A percentile compares a stretch with the other conserved stretches of the same genome.
Conservation (phyloP, 2,888 invertebrate species). For the Apomyelois bistriatella region DNA sequence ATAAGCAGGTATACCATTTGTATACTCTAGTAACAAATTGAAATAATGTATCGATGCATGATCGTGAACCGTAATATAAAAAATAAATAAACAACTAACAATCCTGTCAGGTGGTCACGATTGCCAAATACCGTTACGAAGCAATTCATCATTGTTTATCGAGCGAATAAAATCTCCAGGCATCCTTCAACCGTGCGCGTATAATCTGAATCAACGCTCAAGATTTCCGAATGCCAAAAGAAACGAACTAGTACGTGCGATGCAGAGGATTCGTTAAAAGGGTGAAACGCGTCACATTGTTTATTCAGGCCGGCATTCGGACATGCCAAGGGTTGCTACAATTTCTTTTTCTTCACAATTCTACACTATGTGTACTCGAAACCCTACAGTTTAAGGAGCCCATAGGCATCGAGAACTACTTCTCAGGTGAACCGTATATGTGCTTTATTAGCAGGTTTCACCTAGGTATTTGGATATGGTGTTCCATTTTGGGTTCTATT, state of each 20-base stretch:
- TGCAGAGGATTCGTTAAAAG: conserved; percentile 72
- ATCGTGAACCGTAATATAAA: not conserved
- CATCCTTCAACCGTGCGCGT: conserved; percentile 9
- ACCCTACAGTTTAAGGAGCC: too few relatives aligned
- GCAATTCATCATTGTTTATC: conserved; percentile 10
- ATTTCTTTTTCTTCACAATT: not conserved
- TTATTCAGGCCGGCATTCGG: conserved; percentile 70
- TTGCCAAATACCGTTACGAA: conserved; percentile 7
- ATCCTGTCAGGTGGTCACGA: not conserved
- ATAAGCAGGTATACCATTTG: too few relatives aligned
- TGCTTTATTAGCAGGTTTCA: too few relatives aligned
- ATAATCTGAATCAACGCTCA: conserved; percentile 16
- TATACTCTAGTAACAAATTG: not conserved
- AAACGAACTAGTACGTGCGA: conserved; percentile 53
- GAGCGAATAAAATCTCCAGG: conserved; percentile 13
- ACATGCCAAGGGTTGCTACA: conserved; percentile 26
- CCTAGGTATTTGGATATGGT: too few relatives aligned
- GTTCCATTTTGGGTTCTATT: too few relatives aligned
- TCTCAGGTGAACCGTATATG: too few relatives aligned
- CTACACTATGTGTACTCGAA: too few relatives aligned
- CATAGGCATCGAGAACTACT: too few relatives aligned
- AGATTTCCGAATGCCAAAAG: conserved; percentile 31
- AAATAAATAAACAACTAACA: not conserved
- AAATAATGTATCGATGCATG: not conserved
- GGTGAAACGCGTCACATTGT: conserved; percentile 74